Conservation (phyloP, 2,113 vertebrate genomes). For the Cnemophilus loriae region DNA sequence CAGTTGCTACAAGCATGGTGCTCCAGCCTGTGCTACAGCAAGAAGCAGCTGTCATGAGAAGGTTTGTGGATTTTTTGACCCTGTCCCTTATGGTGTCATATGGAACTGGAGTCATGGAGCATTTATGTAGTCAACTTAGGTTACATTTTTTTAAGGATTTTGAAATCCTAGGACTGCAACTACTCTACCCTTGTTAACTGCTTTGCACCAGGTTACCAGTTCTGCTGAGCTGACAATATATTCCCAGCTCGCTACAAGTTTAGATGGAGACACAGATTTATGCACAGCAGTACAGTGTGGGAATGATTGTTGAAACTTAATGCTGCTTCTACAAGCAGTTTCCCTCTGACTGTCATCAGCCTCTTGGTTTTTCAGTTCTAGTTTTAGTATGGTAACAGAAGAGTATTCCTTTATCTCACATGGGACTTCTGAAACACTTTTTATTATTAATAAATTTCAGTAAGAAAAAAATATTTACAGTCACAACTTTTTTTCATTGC, state of each 20-base stretch:
- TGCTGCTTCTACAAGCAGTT: background rate
- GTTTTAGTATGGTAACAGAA: background rate
- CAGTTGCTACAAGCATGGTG: background rate
- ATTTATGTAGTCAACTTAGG: background rate
- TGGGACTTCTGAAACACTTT: background rate
- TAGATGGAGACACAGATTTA: background rate
- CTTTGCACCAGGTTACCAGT: background rate
- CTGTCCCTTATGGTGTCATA: fast-evolving
- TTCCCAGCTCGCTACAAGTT: background rate
- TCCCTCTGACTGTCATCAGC: background rate
- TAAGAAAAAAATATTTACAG: background rate
- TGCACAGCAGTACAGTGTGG: background rate
- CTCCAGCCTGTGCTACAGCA: background rate
- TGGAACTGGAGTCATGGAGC: background rate
- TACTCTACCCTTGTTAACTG: background rate
- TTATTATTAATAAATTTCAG: background rate
- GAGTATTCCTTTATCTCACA: background rate
- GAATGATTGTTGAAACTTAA: background rate
- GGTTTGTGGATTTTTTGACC: background rate
- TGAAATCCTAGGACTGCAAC: background rate
- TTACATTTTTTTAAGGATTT: background rate
- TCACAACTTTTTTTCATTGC: background rate
- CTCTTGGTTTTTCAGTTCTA: background rate
- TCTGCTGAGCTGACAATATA: background rate
- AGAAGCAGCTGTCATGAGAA: background rate